Evolutionary conservation across 2,113 vertebrate genomes (phyloP).

Genomic region (Lophius piscatorius): DNA sequence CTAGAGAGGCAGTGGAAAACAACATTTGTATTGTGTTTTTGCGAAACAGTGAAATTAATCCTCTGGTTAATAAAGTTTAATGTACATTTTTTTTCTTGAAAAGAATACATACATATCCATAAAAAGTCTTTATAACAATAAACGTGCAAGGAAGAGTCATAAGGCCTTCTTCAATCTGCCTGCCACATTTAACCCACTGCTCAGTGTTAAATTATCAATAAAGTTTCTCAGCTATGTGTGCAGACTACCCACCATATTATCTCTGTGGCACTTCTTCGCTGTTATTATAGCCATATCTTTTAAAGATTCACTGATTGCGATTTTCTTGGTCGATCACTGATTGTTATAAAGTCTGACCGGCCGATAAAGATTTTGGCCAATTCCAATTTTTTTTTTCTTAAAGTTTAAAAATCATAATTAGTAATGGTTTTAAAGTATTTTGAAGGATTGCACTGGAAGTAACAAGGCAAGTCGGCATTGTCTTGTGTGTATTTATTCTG

Average conservation of each 20-base stretch:
- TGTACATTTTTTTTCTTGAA: not conserved
- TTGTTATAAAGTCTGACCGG: no score
- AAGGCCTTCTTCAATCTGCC: constrained; percentile 41
- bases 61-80: constrained; percentile 4
- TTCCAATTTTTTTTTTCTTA: no score
- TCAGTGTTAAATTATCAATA: constrained; percentile 36
- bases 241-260: constrained; percentile 40
- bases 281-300: constrained; percentile 58
- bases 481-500: no score
- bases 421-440: no score
- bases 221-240: constrained; percentile 54
- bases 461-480: no score
- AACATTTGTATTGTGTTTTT: constrained; percentile 1
- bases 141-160: not conserved
- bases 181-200: constrained; percentile 53
- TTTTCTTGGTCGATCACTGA: no score
- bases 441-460: no score
- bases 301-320: no score
- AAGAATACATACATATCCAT: no score
- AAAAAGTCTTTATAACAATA: no score
- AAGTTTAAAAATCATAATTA: no score
- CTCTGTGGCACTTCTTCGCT: constrained; percentile 32
- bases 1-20: not conserved
- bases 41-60: constrained; percentile 6
- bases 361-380: no score